Percentiles rank a stretch among this genome's conserved stretches.
phyloP scores from a whole-genome alignment of 2,797 vertebrate species.

The Sternotherus odoratus region DNA sequence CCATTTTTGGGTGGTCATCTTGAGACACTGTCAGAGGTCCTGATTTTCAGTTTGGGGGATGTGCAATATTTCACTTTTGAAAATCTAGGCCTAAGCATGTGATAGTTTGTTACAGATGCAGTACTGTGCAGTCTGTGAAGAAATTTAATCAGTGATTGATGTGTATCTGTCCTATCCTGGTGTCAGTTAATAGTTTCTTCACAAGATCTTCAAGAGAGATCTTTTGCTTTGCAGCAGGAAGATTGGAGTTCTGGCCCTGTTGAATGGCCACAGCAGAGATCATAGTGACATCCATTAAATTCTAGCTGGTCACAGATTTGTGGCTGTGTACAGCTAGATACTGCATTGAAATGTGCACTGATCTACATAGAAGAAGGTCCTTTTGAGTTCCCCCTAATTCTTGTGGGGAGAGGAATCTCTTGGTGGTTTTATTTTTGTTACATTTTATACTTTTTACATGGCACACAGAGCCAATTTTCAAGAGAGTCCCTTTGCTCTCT shows the following conservation, averaged over 20 bases:
- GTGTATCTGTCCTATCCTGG: neutral
- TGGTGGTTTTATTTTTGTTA: neutral
- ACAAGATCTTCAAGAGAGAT: neutral
- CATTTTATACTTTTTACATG: neutral
- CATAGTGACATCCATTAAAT: neutral
- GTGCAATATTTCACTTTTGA: neutral
- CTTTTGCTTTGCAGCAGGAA: neutral
- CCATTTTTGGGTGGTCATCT: neutral
- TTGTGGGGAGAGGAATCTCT: neutral
- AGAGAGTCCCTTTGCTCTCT: neutral
- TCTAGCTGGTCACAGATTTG: neutral
- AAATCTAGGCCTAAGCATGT: neutral
- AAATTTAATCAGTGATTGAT: neutral
- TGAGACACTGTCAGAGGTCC: neutral
- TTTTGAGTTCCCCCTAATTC: neutral
- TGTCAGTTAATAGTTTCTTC: neutral
- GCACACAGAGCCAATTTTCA: neutral
- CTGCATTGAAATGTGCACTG: neutral
- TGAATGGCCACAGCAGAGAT: neutral
- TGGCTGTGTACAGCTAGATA: neutral
- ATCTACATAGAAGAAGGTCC: neutral
- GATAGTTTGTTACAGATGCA: neutral
- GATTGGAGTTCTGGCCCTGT: neutral
- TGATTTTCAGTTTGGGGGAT: neutral
- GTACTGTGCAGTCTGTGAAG: neutral